These are phyloP conservation scores for Bostrychus sinensis DNA, from an alignment of 2,113 vertebrate genomes.

Conservation along the genomic window DNA sequence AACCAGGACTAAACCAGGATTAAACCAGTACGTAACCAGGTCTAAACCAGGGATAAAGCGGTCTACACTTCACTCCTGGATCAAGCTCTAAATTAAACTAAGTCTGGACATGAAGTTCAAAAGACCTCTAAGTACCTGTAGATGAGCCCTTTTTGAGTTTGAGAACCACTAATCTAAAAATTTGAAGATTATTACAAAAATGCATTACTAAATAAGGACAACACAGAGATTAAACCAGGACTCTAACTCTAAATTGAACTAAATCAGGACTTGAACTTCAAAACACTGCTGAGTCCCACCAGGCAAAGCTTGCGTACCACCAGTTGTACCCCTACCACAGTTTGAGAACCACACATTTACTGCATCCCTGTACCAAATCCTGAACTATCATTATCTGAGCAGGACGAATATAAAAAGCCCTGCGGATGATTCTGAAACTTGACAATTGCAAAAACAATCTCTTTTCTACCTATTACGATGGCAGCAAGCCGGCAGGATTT, in stretches of 20 bases:
- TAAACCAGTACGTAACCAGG: too few species aligned
- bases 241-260: background rate
- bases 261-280: background rate
- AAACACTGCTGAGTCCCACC: too few species aligned
- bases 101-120: too few species aligned
- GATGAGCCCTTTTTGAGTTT: too few species aligned
- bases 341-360: background rate
- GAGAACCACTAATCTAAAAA: too few species aligned
- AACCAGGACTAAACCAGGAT: background rate
- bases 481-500: conserved; percentile 54
- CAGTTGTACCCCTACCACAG: background rate
- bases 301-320: background rate
- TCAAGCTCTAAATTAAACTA: too few species aligned
- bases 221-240: background rate
- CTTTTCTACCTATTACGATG: conserved; percentile 50
- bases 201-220: too few species aligned
- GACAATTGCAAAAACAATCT: conserved; percentile 54
- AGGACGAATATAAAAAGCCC: conserved; percentile 52
- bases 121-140: too few species aligned
- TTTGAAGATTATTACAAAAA: too few species aligned
- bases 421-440: conserved; percentile 61
- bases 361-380: conserved; percentile 29
- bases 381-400: conserved; percentile 51
- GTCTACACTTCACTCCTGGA: too few species aligned
- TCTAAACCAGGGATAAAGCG: too few species aligned